A percentile compares a stretch with the other conserved stretches of the same genome.
These are phyloP conservation scores for Myripristis murdjan DNA, from an alignment of 2,797 vertebrate genomes.

Conservation along the genomic window DNA sequence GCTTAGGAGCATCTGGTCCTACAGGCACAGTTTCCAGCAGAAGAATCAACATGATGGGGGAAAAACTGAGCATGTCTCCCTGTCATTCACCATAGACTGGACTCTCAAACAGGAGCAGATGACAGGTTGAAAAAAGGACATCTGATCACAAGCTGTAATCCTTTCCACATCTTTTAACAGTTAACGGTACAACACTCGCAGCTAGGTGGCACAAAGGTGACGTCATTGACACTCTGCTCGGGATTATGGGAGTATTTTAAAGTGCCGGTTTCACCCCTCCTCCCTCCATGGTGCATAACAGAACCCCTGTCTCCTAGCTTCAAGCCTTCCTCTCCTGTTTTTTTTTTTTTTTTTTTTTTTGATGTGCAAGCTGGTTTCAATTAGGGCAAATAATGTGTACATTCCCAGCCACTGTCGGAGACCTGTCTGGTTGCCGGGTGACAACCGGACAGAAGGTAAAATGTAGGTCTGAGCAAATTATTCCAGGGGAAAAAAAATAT, in stretches of 20 bases:
- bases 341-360: constrained; percentile 40
- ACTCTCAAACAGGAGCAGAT: constrained; percentile 18
- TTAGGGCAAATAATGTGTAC: constrained; percentile 67
- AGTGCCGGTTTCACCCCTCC: constrained; percentile 20
- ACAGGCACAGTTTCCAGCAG: constrained; percentile 38
- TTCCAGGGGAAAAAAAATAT: constrained; percentile 61
- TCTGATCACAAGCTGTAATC: constrained; percentile 29
- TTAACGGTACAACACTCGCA: constrained; percentile 25
- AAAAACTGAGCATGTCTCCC: constrained; percentile 5
- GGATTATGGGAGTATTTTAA: constrained; percentile 22
- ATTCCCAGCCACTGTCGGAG: constrained; percentile 55
- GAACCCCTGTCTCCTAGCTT: constrained; percentile 48
- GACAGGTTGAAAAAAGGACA: constrained; percentile 19
- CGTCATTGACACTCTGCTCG: constrained; percentile 32
- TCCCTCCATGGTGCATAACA: constrained; percentile 51
- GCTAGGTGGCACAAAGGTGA: constrained; percentile 48
- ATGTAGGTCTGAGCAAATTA: constrained; percentile 59
- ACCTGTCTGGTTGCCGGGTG: constrained; percentile 45
- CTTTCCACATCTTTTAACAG: constrained; percentile 38
- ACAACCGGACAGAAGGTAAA: constrained; percentile 51
- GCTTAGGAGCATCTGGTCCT: constrained; percentile 39
- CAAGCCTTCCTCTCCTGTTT: constrained; percentile 42
- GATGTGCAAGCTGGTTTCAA: constrained; percentile 71
- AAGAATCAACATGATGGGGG: constrained; percentile 13
- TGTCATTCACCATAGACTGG: constrained; percentile 25